Percentiles rank a stretch among this genome's conserved stretches.
Evolutionary conservation across 2,797 vertebrate species (phyloP).

Genomic region (Phylloscopus collybita): DNA sequence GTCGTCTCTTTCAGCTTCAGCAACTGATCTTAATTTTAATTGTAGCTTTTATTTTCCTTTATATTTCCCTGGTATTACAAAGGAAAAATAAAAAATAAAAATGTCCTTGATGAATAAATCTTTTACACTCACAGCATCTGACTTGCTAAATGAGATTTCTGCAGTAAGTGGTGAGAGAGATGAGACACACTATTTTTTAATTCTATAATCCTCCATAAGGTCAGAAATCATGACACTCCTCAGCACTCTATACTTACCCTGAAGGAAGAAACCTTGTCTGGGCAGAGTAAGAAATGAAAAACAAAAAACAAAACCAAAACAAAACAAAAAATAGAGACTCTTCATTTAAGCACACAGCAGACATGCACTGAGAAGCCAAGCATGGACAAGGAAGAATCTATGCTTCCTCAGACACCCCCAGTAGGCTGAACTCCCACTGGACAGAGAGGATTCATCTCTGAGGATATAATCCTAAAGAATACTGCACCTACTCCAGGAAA

Average conservation of each 20-base stretch:
- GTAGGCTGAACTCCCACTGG: not conserved
- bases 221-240: not conserved
- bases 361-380: not conserved
- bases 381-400: not conserved
- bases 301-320: not conserved
- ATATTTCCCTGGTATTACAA: not conserved
- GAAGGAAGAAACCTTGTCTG: not conserved
- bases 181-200: not conserved
- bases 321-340: not conserved
- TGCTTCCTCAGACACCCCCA: not conserved
- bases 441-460: not conserved
- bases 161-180: not conserved
- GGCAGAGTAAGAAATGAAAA: not conserved
- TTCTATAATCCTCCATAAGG: not conserved
- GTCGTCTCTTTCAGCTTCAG: constrained; percentile 5
- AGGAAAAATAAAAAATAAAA: not conserved
- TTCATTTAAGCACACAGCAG: not conserved
- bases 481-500: not conserved
- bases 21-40: constrained; percentile 26
- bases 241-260: not conserved
- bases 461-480: not conserved
- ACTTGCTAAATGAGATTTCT: not conserved
- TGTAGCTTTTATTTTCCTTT: not conserved
- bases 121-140: not conserved
- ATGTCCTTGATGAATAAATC: not conserved